Evolutionary conservation across 1,140 invertebrate genomes (phyloP).

Genomic region (Stegodyphus mimosarum): DNA sequence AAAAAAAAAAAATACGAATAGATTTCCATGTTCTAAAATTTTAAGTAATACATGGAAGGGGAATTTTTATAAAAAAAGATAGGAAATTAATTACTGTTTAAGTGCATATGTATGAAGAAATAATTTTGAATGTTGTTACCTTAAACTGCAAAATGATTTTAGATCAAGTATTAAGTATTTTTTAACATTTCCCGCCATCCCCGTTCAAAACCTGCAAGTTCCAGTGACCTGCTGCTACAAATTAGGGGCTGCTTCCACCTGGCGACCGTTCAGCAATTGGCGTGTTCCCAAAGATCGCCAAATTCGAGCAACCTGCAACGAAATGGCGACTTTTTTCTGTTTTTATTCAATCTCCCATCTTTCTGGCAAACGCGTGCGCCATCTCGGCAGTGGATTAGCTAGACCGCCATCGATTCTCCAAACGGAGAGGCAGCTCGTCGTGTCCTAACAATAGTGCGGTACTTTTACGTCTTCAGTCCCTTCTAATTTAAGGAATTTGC

Average conservation of each 20-base stretch:
- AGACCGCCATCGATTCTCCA: constrained; percentile 40
- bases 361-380: constrained; percentile 37
- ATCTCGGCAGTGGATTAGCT: constrained; percentile 39
- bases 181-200: no score
- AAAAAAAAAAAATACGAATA: no score
- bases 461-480: background rate
- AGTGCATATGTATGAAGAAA: no score
- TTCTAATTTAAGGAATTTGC: background rate
- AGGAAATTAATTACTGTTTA: no score
- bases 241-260: background rate
- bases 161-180: no score
- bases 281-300: constrained; percentile 6
- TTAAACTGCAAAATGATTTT: no score
- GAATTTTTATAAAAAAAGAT: no score
- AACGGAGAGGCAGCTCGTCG: constrained; percentile 5
- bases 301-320: constrained; percentile 40
- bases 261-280: background rate
- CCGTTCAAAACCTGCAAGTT: no score
- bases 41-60: no score
- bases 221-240: background rate
- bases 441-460: constrained; percentile 8
- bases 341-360: constrained; percentile 22
- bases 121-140: no score
- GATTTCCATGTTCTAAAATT: no score
- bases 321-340: constrained; percentile 15